Base-by-base conservation (phyloP, 2,797 vertebrate genomes). In the Leptoclinus maculatus region DNA sequence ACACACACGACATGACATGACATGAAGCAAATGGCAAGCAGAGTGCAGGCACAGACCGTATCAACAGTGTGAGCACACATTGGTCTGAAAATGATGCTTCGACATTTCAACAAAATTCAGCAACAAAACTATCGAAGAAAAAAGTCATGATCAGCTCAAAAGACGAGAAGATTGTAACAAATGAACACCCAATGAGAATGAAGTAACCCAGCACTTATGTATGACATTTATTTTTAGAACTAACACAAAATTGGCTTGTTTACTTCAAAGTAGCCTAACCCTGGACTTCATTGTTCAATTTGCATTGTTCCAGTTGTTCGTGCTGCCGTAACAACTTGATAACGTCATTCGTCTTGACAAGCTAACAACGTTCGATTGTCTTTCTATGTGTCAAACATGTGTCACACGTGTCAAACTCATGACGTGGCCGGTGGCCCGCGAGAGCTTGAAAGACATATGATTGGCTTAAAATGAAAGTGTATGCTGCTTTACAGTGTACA, bases 11-110 rank as follows among this genome's bases (percentile, higher is more conserved):
- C 16, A 71, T n/a, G 23, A 66, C 62, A 56, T 23, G 32, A 78
- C 13, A 80, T 32, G 69, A 71, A 57, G 51, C 45, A 66, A 76
- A 62, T 32, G 71, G 56, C 71, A 82, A 62, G 79, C 59, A 64
- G 21, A 38, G 36, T 14, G 51, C 53, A 47, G 53, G 32, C 41
- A 65, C 29, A 75, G 17, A 27, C 53, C 51, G 29, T 7, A 29
- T 74, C 57, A 39, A 71, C 45, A 69, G 34, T 41, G 62, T 21
- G 56, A 72, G 32, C 36, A 39, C 32, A 43, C 5, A 21, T 12
- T 66, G 29, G 5, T 29, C 41, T 51, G 49, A 45, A 23, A 16
- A 53, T 14, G 47, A 65, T 39, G 34, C 23, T 17, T n/a, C n/a
- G 58, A 14, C n/a, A 19, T 57, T 45, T 43, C 9, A 39, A n/a